Percentiles rank a stretch among this genome's conserved stretches.
These are phyloP conservation scores for Cylas formicarius DNA, from an alignment of 1,140 invertebrate species.

Conservation along the genomic window DNA sequence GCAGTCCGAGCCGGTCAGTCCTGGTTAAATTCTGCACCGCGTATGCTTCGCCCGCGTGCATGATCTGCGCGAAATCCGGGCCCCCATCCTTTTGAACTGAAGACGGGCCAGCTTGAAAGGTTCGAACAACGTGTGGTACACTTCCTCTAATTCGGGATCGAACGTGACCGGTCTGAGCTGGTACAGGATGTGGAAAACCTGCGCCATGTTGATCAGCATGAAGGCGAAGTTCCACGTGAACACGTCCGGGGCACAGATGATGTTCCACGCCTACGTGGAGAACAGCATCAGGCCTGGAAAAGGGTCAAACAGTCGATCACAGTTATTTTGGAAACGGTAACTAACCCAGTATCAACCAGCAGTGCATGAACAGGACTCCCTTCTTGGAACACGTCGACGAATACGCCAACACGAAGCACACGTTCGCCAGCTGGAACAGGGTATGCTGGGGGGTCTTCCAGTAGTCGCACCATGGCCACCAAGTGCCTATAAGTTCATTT, in stretches of 20 bases:
- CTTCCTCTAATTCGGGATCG: constrained; percentile 74
- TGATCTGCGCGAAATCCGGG: constrained; percentile 71
- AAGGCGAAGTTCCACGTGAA: constrained; percentile 86
- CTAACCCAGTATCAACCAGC: constrained; percentile 66
- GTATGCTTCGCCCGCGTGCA: constrained; percentile 80
- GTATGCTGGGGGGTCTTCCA: constrained; percentile 63
- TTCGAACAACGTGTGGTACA: constrained; percentile 71
- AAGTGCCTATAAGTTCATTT: constrained; percentile 46
- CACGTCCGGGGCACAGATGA: constrained; percentile 79
- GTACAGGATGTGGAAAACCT: constrained; percentile 73
- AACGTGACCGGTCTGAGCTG: constrained; percentile 78
- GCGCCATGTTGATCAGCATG: constrained; percentile 71
- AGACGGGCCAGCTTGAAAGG: constrained; percentile 74
- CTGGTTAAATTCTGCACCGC: constrained; percentile 79
- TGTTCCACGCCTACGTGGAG: constrained; percentile 81
- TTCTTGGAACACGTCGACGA: constrained; percentile 67
- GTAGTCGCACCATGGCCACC: constrained; percentile 55
- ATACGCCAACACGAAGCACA: constrained; percentile 66
- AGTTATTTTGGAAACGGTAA: constrained; percentile 10
- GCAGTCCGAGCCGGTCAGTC: constrained; percentile 69
- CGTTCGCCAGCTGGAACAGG: constrained; percentile 62
- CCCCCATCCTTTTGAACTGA: constrained; percentile 72
- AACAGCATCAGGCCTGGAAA: constrained; percentile 68
- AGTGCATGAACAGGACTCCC: constrained; percentile 74
- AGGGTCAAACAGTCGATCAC: constrained; percentile 1